Evolutionary conservation across 2,797 vertebrate genomes (phyloP).

Genomic region (Nannoperca australis): DNA sequence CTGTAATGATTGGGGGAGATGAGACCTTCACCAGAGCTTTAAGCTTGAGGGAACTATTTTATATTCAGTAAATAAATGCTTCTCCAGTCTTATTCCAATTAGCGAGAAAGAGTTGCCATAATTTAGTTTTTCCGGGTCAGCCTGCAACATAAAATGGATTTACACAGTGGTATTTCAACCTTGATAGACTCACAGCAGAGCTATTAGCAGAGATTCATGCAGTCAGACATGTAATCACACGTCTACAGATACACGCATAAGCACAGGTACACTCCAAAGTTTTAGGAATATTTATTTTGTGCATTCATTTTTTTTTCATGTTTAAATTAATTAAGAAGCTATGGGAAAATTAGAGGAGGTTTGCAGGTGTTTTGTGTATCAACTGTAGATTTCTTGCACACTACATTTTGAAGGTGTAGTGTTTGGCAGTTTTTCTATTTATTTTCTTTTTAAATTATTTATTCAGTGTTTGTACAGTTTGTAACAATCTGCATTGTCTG

Average conservation of each 20-base stretch:
- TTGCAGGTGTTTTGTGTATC: neutral
- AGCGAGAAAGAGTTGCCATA: conserved; percentile 54
- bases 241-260: conserved; percentile 23
- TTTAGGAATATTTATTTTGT: neutral
- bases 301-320: neutral
- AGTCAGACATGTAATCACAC: conserved; percentile 23
- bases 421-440: neutral
- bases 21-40: conserved; percentile 49
- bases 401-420: neutral
- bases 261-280: neutral
- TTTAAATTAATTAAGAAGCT: neutral
- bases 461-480: neutral
- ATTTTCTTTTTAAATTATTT: neutral
- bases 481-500: neutral
- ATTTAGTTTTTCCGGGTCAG: conserved; percentile 68
- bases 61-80: conserved; percentile 69
- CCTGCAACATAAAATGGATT: conserved; percentile 76
- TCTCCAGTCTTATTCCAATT: conserved; percentile 75
- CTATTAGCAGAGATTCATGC: conserved; percentile 66
- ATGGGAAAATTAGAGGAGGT: neutral
- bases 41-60: conserved; percentile 46
- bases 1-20: conserved; percentile 45
- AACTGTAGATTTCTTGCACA: neutral
- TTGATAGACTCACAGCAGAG: conserved; percentile 55
- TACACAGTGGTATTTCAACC: conserved; percentile 73